Evolutionary conservation across 2,797 vertebrate genomes (phyloP).

Genomic region (Muscicapa comitata): DNA sequence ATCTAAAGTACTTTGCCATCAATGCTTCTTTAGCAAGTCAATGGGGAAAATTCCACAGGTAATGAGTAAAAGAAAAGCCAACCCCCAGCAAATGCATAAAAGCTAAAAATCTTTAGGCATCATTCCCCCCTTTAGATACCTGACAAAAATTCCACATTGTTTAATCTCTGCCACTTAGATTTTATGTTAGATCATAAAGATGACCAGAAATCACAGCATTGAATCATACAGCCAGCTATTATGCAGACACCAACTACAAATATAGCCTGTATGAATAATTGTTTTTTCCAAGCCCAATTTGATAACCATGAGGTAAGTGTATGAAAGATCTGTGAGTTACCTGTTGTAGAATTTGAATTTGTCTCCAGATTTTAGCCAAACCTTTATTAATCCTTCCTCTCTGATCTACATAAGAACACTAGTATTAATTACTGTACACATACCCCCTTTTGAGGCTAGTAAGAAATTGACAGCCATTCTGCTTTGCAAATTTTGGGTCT

Average conservation of each 20-base stretch:
- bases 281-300: neutral
- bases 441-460: neutral
- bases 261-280: neutral
- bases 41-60: no score
- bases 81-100: neutral
- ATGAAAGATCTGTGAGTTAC: neutral
- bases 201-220: neutral
- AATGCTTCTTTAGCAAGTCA: no score
- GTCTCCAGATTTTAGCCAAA: neutral
- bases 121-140: neutral
- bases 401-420: neutral
- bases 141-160: neutral
- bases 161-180: neutral
- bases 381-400: neutral
- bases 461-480: neutral
- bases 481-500: neutral
- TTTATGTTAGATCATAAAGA: neutral
- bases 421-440: neutral
- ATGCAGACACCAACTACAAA: neutral
- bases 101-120: neutral
- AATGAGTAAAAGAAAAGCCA: no score
- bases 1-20: no score
- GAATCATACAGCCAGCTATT: neutral
- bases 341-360: neutral
- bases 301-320: neutral